Base-by-base conservation (phyloP, 2,113 vertebrate species). In the Engraulis encrasicolus region DNA sequence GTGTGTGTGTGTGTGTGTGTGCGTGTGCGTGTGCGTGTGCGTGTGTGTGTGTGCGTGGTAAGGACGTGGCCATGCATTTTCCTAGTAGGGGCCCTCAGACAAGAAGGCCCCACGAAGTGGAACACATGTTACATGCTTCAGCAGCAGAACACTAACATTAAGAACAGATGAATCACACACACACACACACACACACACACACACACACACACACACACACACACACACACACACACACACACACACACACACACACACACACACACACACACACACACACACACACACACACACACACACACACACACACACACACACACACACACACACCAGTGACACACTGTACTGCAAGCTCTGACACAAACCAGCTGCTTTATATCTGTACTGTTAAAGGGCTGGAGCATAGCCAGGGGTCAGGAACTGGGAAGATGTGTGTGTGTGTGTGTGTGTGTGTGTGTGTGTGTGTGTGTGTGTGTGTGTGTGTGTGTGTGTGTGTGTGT, bases 271-370 rank as follows among this genome's bases (percentile, higher is more conserved):
- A 23, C 19, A 6, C 19, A 20, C 5, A 20, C 52, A 2, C 19
- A 58, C 52, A 58, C 52, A 58, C 20, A 1, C 52, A 58, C 19
- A 58, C 17, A 20, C 20, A 58, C 52, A 58, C 19, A 58, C 17
- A 71, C n/a, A 71, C 27, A 71, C 23, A 15, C 27, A 71, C 61
- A 71, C 27, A 71, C 61, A 71, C 61, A 71, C 61, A 71, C n/a
- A 27, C 58, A 31, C 58, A 23, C 2, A 31, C 58, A 66, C 23
- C 58, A 66, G 1, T 27, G 4, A 45, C 36, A 90, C 92, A 93
- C 93, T 93, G 89, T 90, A 85, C 2, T 27, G 31, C 27, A 36
- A 34, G 34, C 27, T 74, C 31, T 74, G 66, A 74, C 66, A 74
- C 3, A 74, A 74, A 74, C 66, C 66, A 74, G 66, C 66, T 74